Base-by-base conservation (phyloP, 2,113 vertebrate species). In the Leiothrix lutea region DNA sequence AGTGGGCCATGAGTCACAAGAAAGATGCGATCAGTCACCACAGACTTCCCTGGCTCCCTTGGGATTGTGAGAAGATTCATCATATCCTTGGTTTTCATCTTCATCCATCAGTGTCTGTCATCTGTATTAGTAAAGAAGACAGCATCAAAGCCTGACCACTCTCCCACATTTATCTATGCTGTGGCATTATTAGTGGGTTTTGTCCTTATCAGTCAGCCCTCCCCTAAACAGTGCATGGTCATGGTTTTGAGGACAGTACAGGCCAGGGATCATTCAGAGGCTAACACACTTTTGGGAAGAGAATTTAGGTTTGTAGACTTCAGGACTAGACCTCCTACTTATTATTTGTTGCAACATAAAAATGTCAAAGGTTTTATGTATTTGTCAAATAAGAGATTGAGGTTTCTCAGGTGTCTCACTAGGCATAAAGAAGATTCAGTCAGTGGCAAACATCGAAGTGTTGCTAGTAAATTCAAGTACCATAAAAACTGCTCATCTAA, bases 221-320 rank as follows among this genome's bases (percentile, higher is more conserved):
- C 20, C 53, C 36, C 18, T 33, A 13, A n/a, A 40, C 14, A 14
- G 11, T 0, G 1, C 0, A 0, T 64, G n/a, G 8, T 53, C 31
- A 19, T 35, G 24, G 21, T 66, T 95, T 80, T 2, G 8, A 73
- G 71, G 56, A 62, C 10, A 25, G 35, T 54, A n/a, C 8, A 31
- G 28, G 8, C 4, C 20, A 60, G 40, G 18, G n/a, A 23, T 61
- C 19, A 10, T 70, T 90, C 71, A 24, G 21, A 86, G 35, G 29
- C 35, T 38, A 73, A 36, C 7, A 3, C 15, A 12, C 26, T 80
- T 73, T 70, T 80, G 24, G 66, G 26, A 93, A 73, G 24, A 36
- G 20, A 42, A 53, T 70, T 81, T 61, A 45, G 24, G 20, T 57
- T 64, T 79, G 36, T 58, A 45, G 65, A 81, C 28, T 10, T 75